Evolutionary conservation across 2,113 vertebrate genomes (phyloP).

Genomic region (Engraulis encrasicolus): DNA sequence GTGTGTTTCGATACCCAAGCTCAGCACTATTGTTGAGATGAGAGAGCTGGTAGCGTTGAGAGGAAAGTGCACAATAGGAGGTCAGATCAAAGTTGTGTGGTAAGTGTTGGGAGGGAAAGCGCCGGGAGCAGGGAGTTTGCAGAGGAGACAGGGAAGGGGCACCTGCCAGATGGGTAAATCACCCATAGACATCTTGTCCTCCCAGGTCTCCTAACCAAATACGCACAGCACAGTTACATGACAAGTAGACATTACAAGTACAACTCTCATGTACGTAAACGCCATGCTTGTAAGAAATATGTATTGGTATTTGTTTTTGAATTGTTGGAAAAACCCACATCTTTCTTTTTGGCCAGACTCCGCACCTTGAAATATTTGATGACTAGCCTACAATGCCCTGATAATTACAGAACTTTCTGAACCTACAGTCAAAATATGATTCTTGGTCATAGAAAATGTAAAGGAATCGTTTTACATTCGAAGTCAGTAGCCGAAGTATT

Average conservation of each 20-base stretch:
- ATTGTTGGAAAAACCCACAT: background rate
- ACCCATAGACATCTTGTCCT: background rate
- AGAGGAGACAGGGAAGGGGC: constrained; percentile 21
- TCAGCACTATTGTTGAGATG: background rate
- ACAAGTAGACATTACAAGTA: background rate
- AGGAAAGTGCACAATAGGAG: constrained; percentile 47
- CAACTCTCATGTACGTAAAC: background rate
- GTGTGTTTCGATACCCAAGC: background rate
- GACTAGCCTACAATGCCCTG: background rate
- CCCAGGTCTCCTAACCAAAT: background rate
- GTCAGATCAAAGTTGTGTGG: constrained; percentile 51
- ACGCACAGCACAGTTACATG: background rate
- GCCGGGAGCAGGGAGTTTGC: constrained; percentile 31
- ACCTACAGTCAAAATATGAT: too few species aligned
- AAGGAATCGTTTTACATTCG: too few species aligned
- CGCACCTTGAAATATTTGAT: background rate
- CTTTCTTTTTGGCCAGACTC: background rate
- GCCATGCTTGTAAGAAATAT: background rate
- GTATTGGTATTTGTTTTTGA: background rate
- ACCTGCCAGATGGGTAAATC: constrained; percentile 17
- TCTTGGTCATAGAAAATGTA: too few species aligned
- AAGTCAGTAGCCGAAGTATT: too few species aligned
- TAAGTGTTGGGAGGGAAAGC: constrained; percentile 37
- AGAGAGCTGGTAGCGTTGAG: background rate
- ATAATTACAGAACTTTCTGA: background rate